Conservation (phyloP, 2,797 vertebrate genomes). For the Euphonia xanthogaster region DNA sequence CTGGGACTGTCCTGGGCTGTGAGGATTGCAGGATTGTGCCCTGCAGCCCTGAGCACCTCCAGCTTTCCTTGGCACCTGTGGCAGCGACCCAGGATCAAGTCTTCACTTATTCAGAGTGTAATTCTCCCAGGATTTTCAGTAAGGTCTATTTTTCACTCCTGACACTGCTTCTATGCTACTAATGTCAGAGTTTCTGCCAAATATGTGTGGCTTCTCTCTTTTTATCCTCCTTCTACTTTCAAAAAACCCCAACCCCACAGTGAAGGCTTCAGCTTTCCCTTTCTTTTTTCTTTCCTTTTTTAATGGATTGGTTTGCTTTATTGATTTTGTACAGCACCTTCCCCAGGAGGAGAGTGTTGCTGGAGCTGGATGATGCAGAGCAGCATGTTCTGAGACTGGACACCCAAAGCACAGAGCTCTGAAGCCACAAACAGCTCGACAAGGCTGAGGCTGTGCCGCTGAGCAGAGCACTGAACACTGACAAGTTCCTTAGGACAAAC, state of each 20-base stretch:
- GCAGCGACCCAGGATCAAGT: not conserved
- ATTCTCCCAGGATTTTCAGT: not conserved
- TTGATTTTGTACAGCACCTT: not conserved
- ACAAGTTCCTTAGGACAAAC: not conserved
- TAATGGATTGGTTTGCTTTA: not conserved
- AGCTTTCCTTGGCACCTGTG: conserved; percentile 5
- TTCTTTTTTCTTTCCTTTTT: not conserved
- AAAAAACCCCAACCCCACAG: not conserved
- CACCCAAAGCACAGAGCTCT: not conserved
- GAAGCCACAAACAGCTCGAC: not conserved
- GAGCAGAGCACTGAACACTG: not conserved
- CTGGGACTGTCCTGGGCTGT: not conserved
- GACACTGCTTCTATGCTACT: not conserved
- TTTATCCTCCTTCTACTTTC: not conserved
- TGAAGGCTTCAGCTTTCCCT: not conserved
- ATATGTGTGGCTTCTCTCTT: not conserved
- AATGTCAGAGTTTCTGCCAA: not conserved
- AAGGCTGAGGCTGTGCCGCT: not conserved
- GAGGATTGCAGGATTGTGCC: not conserved
- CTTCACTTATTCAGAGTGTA: not conserved
- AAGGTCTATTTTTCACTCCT: not conserved
- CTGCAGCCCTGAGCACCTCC: not conserved
- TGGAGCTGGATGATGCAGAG: not conserved
- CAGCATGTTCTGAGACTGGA: not conserved
- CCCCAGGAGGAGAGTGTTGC: not conserved